Percentiles rank a stretch among this genome's conserved stretches.
Evolutionary conservation across 2,113 vertebrate species (phyloP).

Genomic region (Notechis scutatus): DNA sequence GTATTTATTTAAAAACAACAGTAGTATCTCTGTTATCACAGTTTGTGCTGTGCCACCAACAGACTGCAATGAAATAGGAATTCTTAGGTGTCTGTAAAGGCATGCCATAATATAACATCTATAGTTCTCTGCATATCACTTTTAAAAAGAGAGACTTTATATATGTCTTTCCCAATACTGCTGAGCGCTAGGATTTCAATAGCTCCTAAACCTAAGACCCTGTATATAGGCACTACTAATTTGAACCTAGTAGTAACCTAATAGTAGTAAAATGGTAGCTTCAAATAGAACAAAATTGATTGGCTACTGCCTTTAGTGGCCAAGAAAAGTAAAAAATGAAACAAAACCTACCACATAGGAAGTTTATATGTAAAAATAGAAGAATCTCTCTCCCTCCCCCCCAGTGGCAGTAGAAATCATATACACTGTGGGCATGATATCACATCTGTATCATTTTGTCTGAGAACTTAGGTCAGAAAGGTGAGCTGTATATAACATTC

Average conservation of each 20-base stretch:
- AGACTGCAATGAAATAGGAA: constrained; percentile 65
- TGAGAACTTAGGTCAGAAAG: not conserved
- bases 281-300: not conserved
- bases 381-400: not conserved
- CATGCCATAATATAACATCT: not conserved
- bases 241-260: not conserved
- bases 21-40: not conserved
- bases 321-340: not conserved
- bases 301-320: not conserved
- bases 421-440: not conserved
- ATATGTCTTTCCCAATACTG: not conserved
- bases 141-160: not conserved
- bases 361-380: not conserved
- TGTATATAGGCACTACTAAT: not conserved
- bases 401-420: not conserved
- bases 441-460: not conserved
- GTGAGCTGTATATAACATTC: not conserved
- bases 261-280: not conserved
- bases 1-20: constrained; percentile 38
- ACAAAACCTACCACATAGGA: not conserved
- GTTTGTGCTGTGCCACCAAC: constrained; percentile 47
- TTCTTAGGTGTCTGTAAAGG: constrained; percentile 61
- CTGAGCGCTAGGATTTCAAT: not conserved
- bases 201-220: not conserved
- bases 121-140: not conserved